Conservation (phyloP, 2,797 vertebrate genomes). For the Oryzias dopingdopingensis region DNA sequence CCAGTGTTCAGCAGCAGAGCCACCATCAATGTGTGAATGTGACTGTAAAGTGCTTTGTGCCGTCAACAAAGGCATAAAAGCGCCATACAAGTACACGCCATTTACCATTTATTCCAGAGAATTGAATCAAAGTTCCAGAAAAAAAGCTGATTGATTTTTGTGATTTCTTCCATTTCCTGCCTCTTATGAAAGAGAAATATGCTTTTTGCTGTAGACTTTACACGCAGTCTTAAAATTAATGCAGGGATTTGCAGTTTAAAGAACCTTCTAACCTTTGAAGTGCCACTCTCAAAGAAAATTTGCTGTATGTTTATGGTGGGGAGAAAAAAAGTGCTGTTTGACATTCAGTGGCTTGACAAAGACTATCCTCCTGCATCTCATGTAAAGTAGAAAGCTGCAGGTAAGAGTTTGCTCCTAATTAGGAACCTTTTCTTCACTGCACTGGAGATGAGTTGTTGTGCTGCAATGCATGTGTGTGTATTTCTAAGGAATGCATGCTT, state of each 20-base stretch:
- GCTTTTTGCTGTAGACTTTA: no score
- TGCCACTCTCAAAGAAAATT: background rate
- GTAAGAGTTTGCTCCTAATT: constrained; percentile 45
- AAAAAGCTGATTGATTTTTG: no score
- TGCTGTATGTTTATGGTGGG: constrained; percentile 7
- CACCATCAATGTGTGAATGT: no score
- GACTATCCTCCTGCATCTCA: constrained; percentile 12
- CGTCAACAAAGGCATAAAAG: no score
- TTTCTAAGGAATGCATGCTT: constrained; percentile 1
- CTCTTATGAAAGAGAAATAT: background rate
- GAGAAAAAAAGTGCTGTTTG: background rate
- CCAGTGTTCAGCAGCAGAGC: no score
- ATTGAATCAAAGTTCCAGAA: background rate
- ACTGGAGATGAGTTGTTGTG: constrained; percentile 7
- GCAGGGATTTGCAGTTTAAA: background rate
- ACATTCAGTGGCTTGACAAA: constrained; percentile 6
- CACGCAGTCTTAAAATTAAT: background rate
- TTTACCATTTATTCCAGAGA: no score
- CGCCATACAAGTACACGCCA: no score
- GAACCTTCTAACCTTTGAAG: background rate
- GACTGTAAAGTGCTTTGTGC: no score
- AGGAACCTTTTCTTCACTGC: constrained; percentile 30
- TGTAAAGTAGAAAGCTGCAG: constrained; percentile 34
- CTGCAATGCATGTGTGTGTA: constrained; percentile 12
- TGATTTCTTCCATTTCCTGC: no score